phyloP scores from a whole-genome alignment of 2,888 invertebrate genomes.

The Oscheius onirici region DNA sequence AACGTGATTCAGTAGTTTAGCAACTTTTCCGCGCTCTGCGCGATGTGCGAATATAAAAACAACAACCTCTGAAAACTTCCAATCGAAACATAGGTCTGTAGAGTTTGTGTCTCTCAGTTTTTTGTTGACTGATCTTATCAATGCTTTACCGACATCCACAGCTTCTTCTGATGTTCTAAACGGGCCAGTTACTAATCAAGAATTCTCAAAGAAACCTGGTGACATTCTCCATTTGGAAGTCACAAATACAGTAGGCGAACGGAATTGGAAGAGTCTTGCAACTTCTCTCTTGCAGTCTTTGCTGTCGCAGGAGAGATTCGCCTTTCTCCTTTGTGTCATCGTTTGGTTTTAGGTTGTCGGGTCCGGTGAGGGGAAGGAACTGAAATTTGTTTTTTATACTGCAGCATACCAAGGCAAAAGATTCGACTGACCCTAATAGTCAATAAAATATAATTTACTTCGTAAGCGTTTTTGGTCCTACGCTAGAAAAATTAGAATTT shows the following conservation, averaged over 20 bases:
- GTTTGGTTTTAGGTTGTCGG: conserved; percentile 28
- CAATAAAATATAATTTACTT: no score
- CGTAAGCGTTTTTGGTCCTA: no score
- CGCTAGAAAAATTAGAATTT: background rate
- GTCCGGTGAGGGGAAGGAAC: conserved; percentile 36
- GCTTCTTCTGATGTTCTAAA: conserved; percentile 17
- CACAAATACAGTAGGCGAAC: conserved; percentile 53
- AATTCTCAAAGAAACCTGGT: background rate
- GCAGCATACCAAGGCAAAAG: no score
- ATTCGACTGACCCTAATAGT: no score
- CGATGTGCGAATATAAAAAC: background rate
- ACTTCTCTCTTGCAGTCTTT: conserved; percentile 38
- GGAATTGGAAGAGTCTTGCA: conserved; percentile 49
- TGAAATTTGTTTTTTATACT: no score
- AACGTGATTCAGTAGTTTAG: no score
- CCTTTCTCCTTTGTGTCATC: conserved; percentile 41
- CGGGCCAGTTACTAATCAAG: no score
- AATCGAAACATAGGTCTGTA: background rate
- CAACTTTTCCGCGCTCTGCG: background rate
- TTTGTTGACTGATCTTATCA: conserved; percentile 3
- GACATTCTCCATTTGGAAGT: conserved; percentile 32
- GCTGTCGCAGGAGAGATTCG: conserved; percentile 42
- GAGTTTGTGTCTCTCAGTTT: background rate
- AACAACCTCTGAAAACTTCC: background rate
- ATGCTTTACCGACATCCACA: background rate